Base-by-base conservation (phyloP, 2,888 invertebrate species). In the Netelia melanura region DNA sequence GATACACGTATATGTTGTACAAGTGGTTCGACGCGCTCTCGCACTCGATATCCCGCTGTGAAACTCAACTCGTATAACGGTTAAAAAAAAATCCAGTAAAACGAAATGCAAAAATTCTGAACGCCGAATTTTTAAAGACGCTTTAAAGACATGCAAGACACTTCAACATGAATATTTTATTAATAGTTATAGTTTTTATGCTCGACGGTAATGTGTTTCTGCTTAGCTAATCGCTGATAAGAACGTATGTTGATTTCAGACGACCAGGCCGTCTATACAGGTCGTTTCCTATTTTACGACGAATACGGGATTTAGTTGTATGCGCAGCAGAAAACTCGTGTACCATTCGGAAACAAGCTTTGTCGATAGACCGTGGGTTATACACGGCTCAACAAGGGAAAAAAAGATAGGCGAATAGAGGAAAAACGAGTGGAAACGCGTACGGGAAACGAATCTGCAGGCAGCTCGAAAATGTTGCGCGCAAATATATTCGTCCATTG, bases 391-490 rank as follows among this genome's bases (percentile, higher is more conserved):
- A 72, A 30, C 21, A 58, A 48, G 72, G 48, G 71, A 30, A 11
- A 21, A 56, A 79, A 75, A 70, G 62, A 61, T 38, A 5, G 68
- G 54, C n/a, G 52, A 54, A 52, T 23, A 61, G 43, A 61, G 44
- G 48, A 68, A 44, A 43, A 61, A 61, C n/a, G 61, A 61, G 61
- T 61, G 48, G 14, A 61, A 30, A 52, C 78, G 65, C 65, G 68
- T 56, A 74, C 65, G 71, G 70, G 65, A 83, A 83, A 71, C 82
- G 82, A 76, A 83, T 83, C 78, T 83, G 78, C 77, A 83, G 78
- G 78, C 64, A 83, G 75, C 56, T 61, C 52, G 54, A 44, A 64
- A 62, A 21, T 61, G 48, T 68, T 30, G 61, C 62, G 23, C 44
- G 14, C 11, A 14, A 48, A 11, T 48, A 48, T 14, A 48, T 48